These are phyloP conservation scores for Camponotus fellah DNA, from an alignment of 2,888 invertebrate species.

Conservation along the genomic window DNA sequence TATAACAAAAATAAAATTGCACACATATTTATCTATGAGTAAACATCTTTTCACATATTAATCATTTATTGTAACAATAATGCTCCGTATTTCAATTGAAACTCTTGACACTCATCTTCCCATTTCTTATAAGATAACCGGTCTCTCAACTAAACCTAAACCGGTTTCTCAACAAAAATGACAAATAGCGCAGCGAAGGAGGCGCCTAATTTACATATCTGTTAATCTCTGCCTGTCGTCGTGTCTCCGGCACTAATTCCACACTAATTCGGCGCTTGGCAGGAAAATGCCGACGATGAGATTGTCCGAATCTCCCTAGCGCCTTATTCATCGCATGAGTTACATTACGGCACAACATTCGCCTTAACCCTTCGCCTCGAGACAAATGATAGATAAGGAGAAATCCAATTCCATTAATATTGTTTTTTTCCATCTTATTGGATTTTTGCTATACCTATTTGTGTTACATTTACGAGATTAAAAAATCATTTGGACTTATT, in stretches of 20 bases:
- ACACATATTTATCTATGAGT: not conserved
- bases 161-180: conserved; percentile 75
- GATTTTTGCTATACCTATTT: not conserved
- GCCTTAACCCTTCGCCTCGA: conserved; percentile 39
- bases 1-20: not conserved
- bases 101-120: not conserved
- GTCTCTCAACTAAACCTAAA: conserved; percentile 57
- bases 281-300: conserved; percentile 70
- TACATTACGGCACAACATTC: conserved; percentile 60
- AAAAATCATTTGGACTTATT: not conserved
- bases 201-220: conserved; percentile 79
- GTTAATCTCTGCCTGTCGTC: conserved; percentile 75
- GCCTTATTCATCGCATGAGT: conserved; percentile 58
- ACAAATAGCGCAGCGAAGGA: conserved; percentile 78
- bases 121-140: conserved; percentile 44
- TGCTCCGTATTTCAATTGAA: not conserved
- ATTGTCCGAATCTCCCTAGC: conserved; percentile 69
- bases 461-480: not conserved
- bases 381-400: conserved; percentile 17
- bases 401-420: conserved; percentile 45
- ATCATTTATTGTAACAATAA: not conserved
- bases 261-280: conserved; percentile 67
- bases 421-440: conserved; percentile 33
- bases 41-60: not conserved
- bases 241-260: conserved; percentile 73